These are phyloP conservation scores for Lithobius niger DNA, from an alignment of 1,140 invertebrate genomes.

Conservation along the genomic window DNA sequence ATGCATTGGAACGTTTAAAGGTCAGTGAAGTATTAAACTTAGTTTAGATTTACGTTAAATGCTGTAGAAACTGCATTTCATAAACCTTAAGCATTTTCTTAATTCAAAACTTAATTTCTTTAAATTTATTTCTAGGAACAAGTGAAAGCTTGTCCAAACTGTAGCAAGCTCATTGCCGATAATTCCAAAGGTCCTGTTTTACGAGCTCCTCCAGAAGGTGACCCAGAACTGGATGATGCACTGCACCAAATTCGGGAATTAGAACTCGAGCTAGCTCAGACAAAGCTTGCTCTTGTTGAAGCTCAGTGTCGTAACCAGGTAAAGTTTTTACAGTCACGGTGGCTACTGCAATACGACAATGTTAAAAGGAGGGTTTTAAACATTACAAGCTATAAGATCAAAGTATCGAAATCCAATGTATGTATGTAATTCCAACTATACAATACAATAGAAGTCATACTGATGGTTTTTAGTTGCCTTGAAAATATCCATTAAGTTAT, in stretches of 20 bases:
- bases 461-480: too few species aligned
- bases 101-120: background rate
- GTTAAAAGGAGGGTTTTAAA: too few species aligned
- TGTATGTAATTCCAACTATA: too few species aligned
- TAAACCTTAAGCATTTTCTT: background rate
- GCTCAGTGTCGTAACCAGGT: constrained; percentile 92
- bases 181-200: constrained; percentile 12
- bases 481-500: too few species aligned
- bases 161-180: constrained; percentile 24
- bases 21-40: constrained; percentile 17
- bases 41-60: background rate
- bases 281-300: constrained; percentile 92
- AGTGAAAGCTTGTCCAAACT: constrained; percentile 26
- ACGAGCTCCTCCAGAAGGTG: background rate
- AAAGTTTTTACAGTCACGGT: too few species aligned
- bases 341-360: too few species aligned
- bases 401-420: too few species aligned
- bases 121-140: constrained; percentile 20
- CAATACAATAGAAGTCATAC: too few species aligned
- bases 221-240: constrained; percentile 7
- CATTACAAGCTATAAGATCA: too few species aligned
- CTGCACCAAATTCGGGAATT: constrained; percentile 62
- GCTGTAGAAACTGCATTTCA: background rate
- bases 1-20: constrained; percentile 29
- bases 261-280: constrained; percentile 88